phyloP scores from a whole-genome alignment of 2,797 vertebrate genomes.

The Monodelphis domestica region DNA sequence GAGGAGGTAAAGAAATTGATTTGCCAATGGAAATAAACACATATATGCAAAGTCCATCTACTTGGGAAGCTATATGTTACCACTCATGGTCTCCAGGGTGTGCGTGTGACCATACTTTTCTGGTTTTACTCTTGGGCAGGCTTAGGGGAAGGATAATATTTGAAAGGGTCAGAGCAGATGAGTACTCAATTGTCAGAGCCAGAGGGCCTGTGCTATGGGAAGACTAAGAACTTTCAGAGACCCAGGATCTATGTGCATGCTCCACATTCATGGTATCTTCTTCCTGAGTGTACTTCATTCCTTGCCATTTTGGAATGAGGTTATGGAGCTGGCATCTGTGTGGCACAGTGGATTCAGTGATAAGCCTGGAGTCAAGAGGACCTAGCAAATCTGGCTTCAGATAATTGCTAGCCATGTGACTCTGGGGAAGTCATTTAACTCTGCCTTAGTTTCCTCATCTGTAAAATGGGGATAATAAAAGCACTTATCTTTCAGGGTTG shows the following conservation, averaged over 20 bases:
- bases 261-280: not conserved
- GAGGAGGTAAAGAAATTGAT: not conserved
- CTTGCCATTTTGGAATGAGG: not conserved
- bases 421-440: not conserved
- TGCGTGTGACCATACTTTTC: not conserved
- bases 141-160: not conserved
- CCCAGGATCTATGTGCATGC: not conserved
- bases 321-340: not conserved
- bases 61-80: not conserved
- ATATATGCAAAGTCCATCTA: not conserved
- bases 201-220: not conserved
- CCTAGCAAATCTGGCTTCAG: not conserved
- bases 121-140: not conserved
- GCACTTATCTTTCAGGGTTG: not conserved
- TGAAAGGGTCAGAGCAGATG: not conserved
- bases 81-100: not conserved
- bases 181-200: not conserved
- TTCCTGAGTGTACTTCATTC: not conserved
- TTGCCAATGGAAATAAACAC: not conserved
- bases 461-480: not conserved
- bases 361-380: not conserved
- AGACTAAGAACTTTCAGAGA: not conserved
- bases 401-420: not conserved
- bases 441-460: not conserved
- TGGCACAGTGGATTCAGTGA: not conserved